A percentile compares a stretch with the other conserved stretches of the same genome.
phyloP scores from a whole-genome alignment of 2,888 invertebrate genomes.

The Hanleya hanleyi region DNA sequence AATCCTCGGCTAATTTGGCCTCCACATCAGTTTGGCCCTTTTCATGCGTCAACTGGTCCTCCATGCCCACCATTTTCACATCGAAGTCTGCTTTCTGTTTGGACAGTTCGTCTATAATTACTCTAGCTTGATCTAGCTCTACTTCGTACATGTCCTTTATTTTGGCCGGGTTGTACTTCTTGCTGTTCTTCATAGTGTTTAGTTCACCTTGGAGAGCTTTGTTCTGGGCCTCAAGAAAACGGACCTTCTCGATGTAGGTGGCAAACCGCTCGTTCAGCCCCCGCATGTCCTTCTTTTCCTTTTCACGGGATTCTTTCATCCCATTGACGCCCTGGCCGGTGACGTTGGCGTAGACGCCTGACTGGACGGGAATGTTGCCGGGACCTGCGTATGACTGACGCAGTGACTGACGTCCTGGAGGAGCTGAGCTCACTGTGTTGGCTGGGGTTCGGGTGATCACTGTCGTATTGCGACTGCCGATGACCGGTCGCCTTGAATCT shows the following conservation, averaged over 20 bases:
- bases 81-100: slow-evolving; percentile 74
- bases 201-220: slow-evolving; percentile 65
- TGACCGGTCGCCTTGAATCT: neutral
- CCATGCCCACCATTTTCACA: slow-evolving; percentile 70
- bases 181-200: slow-evolving; percentile 55
- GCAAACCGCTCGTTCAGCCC: slow-evolving; percentile 76
- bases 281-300: slow-evolving; percentile 75
- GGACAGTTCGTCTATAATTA: slow-evolving; percentile 73
- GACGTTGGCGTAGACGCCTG: slow-evolving; percentile 45
- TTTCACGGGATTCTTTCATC: slow-evolving; percentile 72
- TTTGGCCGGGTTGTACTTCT: slow-evolving; percentile 60
- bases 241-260: slow-evolving; percentile 74
- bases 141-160: slow-evolving; percentile 73
- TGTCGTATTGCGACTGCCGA: neutral
- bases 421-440: neutral
- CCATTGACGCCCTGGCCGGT: slow-evolving; percentile 68
- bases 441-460: neutral
- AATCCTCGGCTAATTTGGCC: slow-evolving; percentile 23
- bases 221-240: slow-evolving; percentile 72
- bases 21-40: slow-evolving; percentile 8
- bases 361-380: neutral
- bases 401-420: neutral
- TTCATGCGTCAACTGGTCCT: slow-evolving; percentile 69
- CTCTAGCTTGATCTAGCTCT: slow-evolving; percentile 74
- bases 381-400: neutral